Evolutionary conservation across 2,888 invertebrate species (phyloP).

Genomic region (Maniola hyperantus): DNA sequence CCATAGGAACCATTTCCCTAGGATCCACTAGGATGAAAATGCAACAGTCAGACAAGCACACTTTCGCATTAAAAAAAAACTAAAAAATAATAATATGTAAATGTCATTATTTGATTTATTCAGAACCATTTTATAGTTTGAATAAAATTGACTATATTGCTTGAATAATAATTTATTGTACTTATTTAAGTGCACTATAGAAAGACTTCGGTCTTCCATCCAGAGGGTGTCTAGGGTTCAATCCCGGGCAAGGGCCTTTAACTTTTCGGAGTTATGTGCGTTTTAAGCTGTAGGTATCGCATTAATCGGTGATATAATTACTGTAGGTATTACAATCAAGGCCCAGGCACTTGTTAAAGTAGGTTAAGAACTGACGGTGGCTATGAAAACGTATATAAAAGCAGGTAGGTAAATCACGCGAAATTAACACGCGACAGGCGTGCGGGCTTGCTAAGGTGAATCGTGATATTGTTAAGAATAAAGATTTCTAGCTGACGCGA

Average conservation of each 20-base stretch:
- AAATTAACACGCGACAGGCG: slow-evolving; percentile 57
- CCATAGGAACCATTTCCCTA: background rate
- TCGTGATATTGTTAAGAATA: slow-evolving; percentile 41
- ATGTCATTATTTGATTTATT: too few relatives aligned
- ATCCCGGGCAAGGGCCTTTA: too few relatives aligned
- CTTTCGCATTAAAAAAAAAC: background rate
- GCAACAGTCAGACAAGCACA: background rate
- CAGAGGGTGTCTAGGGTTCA: too few relatives aligned
- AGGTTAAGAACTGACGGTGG: slow-evolving; percentile 44
- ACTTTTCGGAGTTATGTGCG: background rate
- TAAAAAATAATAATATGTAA: too few relatives aligned
- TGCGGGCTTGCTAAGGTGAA: slow-evolving; percentile 49
- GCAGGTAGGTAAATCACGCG: slow-evolving; percentile 65
- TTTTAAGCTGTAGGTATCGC: background rate
- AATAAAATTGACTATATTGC: too few relatives aligned
- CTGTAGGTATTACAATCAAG: slow-evolving; percentile 46
- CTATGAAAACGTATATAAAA: slow-evolving; percentile 72
- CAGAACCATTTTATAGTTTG: too few relatives aligned
- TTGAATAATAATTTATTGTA: too few relatives aligned
- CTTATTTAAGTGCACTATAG: too few relatives aligned
- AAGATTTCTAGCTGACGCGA: too few relatives aligned
- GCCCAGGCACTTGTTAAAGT: slow-evolving; percentile 53
- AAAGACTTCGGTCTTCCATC: too few relatives aligned
- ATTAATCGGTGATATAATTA: slow-evolving; percentile 16
- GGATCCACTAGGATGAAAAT: too few relatives aligned